A percentile compares a stretch with the other conserved stretches of the same genome.
Evolutionary conservation across 2,888 invertebrate species (phyloP).

Genomic region (Petrolisthes manimaculis): DNA sequence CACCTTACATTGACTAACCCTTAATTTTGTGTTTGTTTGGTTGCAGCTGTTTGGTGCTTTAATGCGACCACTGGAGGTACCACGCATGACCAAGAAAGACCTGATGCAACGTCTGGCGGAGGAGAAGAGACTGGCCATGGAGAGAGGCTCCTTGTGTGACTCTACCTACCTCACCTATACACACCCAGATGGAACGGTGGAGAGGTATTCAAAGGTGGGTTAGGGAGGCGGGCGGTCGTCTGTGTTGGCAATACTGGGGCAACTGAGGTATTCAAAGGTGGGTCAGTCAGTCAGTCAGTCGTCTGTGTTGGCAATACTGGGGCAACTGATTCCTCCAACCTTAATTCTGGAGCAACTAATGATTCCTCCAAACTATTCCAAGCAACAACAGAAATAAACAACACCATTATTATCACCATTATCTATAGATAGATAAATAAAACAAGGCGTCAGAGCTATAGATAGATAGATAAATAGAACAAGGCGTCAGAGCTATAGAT

Average conservation of each 20-base stretch:
- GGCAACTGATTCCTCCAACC: no score
- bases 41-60: conserved; percentile 80
- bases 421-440: no score
- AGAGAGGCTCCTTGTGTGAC: conserved; percentile 88
- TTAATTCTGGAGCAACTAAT: no score
- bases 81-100: conserved; percentile 75
- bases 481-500: no score
- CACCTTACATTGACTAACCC: background rate
- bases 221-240: conserved; percentile 69
- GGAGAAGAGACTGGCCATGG: conserved; percentile 90
- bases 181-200: conserved; percentile 83
- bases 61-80: conserved; percentile 73
- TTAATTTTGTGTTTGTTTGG: background rate
- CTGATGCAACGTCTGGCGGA: conserved; percentile 92
- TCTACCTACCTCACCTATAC: conserved; percentile 86
- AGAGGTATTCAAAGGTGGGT: conserved; percentile 35
- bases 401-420: no score
- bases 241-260: conserved; percentile 84
- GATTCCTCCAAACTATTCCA: no score
- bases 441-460: no score
- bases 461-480: no score
- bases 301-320: no score
- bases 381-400: background rate
- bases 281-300: no score
- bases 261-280: background rate